Evolutionary conservation across 2,797 vertebrate species (phyloP).

Genomic region (Acrossocheilus wenchowensis): DNA sequence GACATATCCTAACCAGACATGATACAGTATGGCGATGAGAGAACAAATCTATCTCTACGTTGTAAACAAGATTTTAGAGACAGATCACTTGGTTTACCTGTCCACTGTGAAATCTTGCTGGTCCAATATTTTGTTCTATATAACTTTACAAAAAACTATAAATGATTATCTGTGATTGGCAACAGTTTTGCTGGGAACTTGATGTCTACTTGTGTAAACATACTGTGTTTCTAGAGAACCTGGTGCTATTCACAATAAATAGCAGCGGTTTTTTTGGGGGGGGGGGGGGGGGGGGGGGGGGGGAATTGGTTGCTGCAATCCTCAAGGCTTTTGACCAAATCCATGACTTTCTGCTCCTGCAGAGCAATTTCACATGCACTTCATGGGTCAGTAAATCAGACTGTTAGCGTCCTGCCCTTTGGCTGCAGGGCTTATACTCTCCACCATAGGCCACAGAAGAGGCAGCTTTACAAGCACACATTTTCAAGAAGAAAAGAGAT

Average conservation of each 20-base stretch:
- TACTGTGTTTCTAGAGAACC: not conserved
- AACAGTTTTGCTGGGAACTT: not conserved
- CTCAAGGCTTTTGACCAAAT: slow-evolving; percentile 34
- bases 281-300: too few relatives aligned
- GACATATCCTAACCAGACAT: not conserved
- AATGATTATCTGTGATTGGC: not conserved
- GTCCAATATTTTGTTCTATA: too few relatives aligned
- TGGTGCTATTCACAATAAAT: not conserved
- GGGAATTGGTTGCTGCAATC: not conserved
- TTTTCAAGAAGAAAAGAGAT: slow-evolving; percentile 16
- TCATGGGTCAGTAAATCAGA: slow-evolving; percentile 38
- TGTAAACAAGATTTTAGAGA: not conserved
- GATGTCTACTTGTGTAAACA: not conserved
- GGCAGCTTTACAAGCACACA: slow-evolving; percentile 2
- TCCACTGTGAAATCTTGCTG: not conserved
- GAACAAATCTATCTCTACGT: not conserved
- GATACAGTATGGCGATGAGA: not conserved
- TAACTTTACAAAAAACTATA: not conserved
- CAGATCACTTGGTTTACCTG: not conserved
- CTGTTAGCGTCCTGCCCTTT: slow-evolving; percentile 9
- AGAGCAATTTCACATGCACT: slow-evolving; percentile 39
- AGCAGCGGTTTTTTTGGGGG: not conserved
- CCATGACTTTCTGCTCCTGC: slow-evolving; percentile 11
- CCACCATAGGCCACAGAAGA: not conserved
- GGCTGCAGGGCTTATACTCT: slow-evolving; percentile 11